Evolutionary conservation across 2,113 vertebrate genomes (phyloP), one percentile per base, ranked within the genome.

Genomic region (Asarcornis scutulata): DNA sequence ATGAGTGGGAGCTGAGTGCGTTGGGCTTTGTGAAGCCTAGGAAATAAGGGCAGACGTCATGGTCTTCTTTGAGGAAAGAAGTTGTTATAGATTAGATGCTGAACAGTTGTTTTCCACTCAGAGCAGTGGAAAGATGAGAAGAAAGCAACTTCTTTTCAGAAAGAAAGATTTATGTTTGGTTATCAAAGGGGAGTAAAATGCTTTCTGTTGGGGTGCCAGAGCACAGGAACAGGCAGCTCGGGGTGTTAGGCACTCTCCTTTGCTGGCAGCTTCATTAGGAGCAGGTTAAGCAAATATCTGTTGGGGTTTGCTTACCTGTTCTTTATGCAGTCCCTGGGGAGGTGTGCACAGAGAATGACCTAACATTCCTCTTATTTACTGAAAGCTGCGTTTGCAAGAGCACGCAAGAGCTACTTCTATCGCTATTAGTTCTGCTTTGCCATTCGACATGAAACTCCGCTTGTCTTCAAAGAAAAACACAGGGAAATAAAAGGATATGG

Each of bases 401-500:
- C 1, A 2, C 1, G 1, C n/a, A 48, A 16, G 23, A 13, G 23
- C 2, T 1, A 2, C 38, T 91, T 46, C 53, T 40, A 0, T 42
- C 0, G 0, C 59, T 62, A 2, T n/a, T 34, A 26, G 75, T 48
- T 88, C 72, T 83, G 62, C 36, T n/a, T 58, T 5, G 23, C 78
- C 21, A 6, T 79, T 12, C 0, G 3, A 53, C 6, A 0, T 3
- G 55, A 29, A 80, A 16, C 50, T 58, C 60, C 1, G 6, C 17
- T 50, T n/a, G 31, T 32, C 77, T 44, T 58, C 56, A 53, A 77
- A 92, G 77, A 20, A 40, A 58, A 83, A 17, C 36, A 11, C 0
- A 0, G 3, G 60, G 68, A 26, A 50, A 40, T 38, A 2, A 36
- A 67, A 69, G 46, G 31, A 29, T 11, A 0, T 0, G 0, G 56